Base-by-base conservation (phyloP, 2,113 vertebrate species). In the Eleginops maclovinus region DNA sequence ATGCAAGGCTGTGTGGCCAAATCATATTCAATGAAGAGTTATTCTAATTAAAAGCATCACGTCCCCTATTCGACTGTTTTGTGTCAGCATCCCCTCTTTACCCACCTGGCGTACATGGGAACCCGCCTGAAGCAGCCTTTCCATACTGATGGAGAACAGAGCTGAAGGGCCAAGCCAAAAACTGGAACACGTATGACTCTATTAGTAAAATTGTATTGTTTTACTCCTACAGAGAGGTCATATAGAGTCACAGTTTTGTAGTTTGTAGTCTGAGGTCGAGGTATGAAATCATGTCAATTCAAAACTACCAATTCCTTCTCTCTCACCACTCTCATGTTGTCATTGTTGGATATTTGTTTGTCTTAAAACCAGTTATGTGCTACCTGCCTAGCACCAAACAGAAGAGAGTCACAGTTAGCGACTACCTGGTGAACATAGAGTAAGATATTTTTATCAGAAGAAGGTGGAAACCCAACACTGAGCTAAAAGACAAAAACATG, bases 1-100 rank as follows among this genome's bases (percentile, higher is more conserved):
- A 94, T 95, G 93, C 73, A 76, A 75, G 85, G 64, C 93, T 94
- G 90, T 95, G 87, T 93, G 80, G 84, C 47, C 92, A 90, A 92
- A 92, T 91, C 81, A 78, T 90, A 86, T 92, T 82, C 84, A 87
- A 85, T 85, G 82, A 83, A 73, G 75, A 90, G 87, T 87, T 64
- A 92, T 88, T 92, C 82, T 87, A 90, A 93, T 94, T 92, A 83
- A 90, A 90, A 85, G 47, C 92, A 85, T 83, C 81, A 89, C 90
- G 73, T 86, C 16, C 26, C 65, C 73, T 69, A 91, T 93, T 94
- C 77, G 77, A 50, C 59, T 8, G 75, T 58, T 72, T 62, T 13
- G 47, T 24, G 71, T 88, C 75, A 83, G 72, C 21, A 62, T 54
- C 70, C 50, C 53, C 66, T 66, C 58, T 19, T n/a, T 41, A 22